Conservation (phyloP, 2,113 vertebrate genomes). For the Vombatus ursinus region DNA sequence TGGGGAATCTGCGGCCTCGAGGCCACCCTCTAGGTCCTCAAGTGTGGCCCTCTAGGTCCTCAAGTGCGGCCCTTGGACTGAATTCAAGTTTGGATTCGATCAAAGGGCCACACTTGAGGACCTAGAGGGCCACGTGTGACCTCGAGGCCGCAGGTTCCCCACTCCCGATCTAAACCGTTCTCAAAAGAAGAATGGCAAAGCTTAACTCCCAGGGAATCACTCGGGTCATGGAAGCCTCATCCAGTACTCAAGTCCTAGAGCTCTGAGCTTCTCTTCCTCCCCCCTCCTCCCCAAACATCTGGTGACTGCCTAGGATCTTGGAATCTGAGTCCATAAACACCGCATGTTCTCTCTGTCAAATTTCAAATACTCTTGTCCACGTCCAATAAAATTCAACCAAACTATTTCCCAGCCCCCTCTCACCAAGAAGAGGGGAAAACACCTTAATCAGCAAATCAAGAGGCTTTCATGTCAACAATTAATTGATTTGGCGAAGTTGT, state of each 20-base stretch:
- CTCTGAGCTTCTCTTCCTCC: neutral
- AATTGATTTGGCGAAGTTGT: constrained; percentile 69
- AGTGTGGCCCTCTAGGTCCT: too few relatives aligned
- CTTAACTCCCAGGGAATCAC: neutral
- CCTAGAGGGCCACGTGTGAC: too few relatives aligned
- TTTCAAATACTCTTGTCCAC: constrained; percentile 57
- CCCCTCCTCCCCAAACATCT: constrained; percentile 59
- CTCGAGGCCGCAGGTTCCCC: too few relatives aligned
- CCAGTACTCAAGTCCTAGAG: neutral
- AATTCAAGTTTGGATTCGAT: too few relatives aligned
- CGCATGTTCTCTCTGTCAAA: constrained; percentile 25
- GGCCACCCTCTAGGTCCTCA: too few relatives aligned
- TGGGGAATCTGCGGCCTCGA: too few relatives aligned
- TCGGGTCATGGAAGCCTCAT: neutral
- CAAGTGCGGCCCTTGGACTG: too few relatives aligned
- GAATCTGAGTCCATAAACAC: constrained; percentile 55
- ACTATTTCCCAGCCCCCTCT: constrained; percentile 27
- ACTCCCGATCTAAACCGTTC: neutral
- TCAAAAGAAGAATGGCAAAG: neutral
- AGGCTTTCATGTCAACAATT: constrained; percentile 61
- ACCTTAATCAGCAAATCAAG: constrained; percentile 48
- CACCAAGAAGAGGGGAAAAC: constrained; percentile 59
- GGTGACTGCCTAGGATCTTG: constrained; percentile 61
- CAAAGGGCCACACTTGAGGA: too few relatives aligned
- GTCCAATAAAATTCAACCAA: constrained; percentile 67